Evolutionary conservation across 2,888 invertebrate genomes (phyloP).

Genomic region (Caenorhabditis sp.): DNA sequence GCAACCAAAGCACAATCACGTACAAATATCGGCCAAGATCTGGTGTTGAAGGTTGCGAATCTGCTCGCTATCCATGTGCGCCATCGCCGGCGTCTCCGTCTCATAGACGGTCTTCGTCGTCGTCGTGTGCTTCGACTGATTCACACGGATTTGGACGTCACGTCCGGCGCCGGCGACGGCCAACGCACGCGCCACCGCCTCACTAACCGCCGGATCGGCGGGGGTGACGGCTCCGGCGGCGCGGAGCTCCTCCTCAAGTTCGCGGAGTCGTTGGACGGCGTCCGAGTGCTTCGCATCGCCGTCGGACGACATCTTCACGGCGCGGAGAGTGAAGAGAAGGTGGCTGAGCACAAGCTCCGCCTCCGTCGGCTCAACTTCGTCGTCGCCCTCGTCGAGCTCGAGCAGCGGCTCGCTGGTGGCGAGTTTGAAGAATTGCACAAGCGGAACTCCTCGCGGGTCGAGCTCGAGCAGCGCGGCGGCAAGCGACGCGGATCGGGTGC

Average conservation of each 20-base stretch:
- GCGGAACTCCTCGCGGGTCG: slow-evolving; percentile 64
- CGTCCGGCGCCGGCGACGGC: slow-evolving; percentile 70
- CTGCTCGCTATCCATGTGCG: slow-evolving; percentile 71
- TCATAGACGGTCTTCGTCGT: slow-evolving; percentile 78
- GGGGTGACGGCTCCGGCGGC: slow-evolving; percentile 73
- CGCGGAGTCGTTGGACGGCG: slow-evolving; percentile 74
- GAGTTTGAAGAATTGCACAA: slow-evolving; percentile 66
- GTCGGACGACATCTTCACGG: slow-evolving; percentile 65
- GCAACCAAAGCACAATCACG: slow-evolving; percentile 11
- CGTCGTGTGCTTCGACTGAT: slow-evolving; percentile 75
- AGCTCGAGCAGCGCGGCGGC: slow-evolving; percentile 66
- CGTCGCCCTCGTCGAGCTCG: slow-evolving; percentile 60
- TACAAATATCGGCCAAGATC: slow-evolving; percentile 75
- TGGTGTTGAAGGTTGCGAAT: slow-evolving; percentile 75
- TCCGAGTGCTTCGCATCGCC: slow-evolving; percentile 60
- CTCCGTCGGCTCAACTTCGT: slow-evolving; percentile 59
- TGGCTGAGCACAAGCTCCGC: slow-evolving; percentile 62
- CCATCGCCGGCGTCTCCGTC: slow-evolving; percentile 78
- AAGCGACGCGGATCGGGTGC: slow-evolving; percentile 66
- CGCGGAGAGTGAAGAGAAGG: slow-evolving; percentile 63
- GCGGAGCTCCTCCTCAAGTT: slow-evolving; percentile 74
- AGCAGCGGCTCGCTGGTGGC: slow-evolving; percentile 57
- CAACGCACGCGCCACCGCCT: slow-evolving; percentile 74
- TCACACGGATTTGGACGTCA: slow-evolving; percentile 78
- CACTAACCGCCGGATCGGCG: slow-evolving; percentile 73